Evolutionary conservation across 2,888 invertebrate species (phyloP), one percentile per base, ranked within the genome.

Genomic region (Horisme vitalbata): DNA sequence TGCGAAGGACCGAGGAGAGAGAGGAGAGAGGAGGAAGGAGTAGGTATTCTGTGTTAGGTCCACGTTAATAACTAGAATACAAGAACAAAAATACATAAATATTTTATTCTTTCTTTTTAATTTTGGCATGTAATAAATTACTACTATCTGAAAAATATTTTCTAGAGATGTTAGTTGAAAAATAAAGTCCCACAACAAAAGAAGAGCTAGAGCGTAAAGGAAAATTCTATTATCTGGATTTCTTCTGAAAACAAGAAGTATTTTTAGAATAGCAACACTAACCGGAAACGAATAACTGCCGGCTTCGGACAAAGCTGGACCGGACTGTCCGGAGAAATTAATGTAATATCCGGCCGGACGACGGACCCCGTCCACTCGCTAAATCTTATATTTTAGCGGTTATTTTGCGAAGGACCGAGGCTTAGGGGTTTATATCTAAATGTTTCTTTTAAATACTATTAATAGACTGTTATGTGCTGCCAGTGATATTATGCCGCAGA

Each of bases 281-380:
- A 38, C 58, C 54, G 59, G 59, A 52, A 41, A 27, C 36, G 48
- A 23, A 53, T 15, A 45, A 41, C 32, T 58, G 57, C 61, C 61
- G 35, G 50, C 57, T 57, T 57, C 37, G 20, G 37, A 45, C 49
- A 46, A 52, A 50, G 47, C 51, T 11, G 45, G 36, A 27, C 46
- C 41, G 48, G 33, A 28, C 48, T 33, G 28, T 52, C 49, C 44
- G 54, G 43, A 12, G 21, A 49, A 52, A 50, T 55, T 52, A 54
- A 57, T 52, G 48, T 49, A 56, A 60, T 55, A 59, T 57, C 59
- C 59, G 48, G 50, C 35, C 41, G 31, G 27, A 31, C 13, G 31
- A 31, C 36, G 43, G 41, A 8, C 18, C 34, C 26, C 12, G 13
- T 39, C 13, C n/a, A n/a, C n/a, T n/a, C 23, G 27, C 33, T 24